These are phyloP conservation scores for Acleris literana DNA, from an alignment of 2,888 invertebrate species.

Conservation along the genomic window DNA sequence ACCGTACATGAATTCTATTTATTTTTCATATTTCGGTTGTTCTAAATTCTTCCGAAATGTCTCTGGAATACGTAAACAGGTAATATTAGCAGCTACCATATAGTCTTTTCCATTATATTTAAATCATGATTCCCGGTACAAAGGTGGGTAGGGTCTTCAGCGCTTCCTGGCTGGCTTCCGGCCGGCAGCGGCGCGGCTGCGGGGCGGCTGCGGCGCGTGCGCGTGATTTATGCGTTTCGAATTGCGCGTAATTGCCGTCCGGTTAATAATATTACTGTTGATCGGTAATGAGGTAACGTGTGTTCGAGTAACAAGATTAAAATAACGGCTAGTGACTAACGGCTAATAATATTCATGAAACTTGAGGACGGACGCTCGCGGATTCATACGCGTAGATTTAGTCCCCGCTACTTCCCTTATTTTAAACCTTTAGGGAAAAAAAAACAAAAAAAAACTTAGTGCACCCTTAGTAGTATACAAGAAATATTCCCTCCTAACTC, in stretches of 20 bases:
- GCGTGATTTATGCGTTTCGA: constrained; percentile 76
- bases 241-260: constrained; percentile 70
- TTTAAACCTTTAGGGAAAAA: too few relatives aligned
- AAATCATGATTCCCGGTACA: neutral
- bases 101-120: constrained; percentile 21
- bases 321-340: neutral
- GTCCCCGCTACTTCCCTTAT: too few relatives aligned
- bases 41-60: too few relatives aligned
- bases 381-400: too few relatives aligned
- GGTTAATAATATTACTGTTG: constrained; percentile 48
- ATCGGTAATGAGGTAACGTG: constrained; percentile 20
- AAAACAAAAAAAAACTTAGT: too few relatives aligned
- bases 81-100: too few relatives aligned
- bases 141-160: constrained; percentile 59
- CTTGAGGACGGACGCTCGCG: too few relatives aligned
- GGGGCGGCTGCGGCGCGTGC: constrained; percentile 60
- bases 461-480: too few relatives aligned
- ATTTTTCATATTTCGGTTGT: too few relatives aligned
- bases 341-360: neutral
- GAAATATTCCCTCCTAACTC: too few relatives aligned
- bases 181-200: constrained; percentile 58
- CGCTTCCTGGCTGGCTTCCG: constrained; percentile 74
- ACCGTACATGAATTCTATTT: too few relatives aligned
- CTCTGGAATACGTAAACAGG: too few relatives aligned
- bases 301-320: neutral